Conservation (phyloP, 2,888 invertebrate species). For the Schizaphis graminum region DNA sequence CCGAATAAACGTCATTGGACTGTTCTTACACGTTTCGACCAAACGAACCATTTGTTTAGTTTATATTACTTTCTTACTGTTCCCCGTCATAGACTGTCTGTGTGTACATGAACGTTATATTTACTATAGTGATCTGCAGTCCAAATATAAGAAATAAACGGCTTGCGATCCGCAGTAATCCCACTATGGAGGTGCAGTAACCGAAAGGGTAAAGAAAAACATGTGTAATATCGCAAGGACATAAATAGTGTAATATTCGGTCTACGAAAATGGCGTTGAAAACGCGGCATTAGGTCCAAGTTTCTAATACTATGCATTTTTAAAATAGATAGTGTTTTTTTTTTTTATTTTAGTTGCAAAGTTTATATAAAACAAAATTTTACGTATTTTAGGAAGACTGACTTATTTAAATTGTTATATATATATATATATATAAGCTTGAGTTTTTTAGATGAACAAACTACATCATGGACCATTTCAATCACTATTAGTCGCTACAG, state of each 20-base stretch:
- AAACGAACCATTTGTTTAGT: not conserved
- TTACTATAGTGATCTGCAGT: not conserved
- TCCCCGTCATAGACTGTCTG: not conserved
- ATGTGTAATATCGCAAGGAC: not conserved
- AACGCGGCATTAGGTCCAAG: accelerated
- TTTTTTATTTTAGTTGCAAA: not conserved
- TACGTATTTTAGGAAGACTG: no score
- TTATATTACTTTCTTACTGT: not conserved
- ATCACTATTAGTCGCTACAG: not conserved
- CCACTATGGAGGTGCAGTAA: not conserved
- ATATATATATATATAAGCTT: no score
- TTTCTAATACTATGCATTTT: not conserved
- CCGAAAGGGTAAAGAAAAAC: not conserved
- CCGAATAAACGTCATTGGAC: not conserved
- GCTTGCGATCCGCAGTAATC: not conserved
- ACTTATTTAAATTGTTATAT: no score
- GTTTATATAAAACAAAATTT: not conserved
- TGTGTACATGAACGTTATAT: not conserved
- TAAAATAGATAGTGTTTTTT: not conserved
- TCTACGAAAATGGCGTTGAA: not conserved
- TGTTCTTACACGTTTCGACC: not conserved
- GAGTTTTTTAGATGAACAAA: no score
- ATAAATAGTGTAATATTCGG: no score
- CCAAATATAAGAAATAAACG: not conserved
- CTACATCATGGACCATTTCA: no score